Evolutionary conservation across 2,113 vertebrate species (phyloP).

Genomic region (Pyxicephalus adspersus): DNA sequence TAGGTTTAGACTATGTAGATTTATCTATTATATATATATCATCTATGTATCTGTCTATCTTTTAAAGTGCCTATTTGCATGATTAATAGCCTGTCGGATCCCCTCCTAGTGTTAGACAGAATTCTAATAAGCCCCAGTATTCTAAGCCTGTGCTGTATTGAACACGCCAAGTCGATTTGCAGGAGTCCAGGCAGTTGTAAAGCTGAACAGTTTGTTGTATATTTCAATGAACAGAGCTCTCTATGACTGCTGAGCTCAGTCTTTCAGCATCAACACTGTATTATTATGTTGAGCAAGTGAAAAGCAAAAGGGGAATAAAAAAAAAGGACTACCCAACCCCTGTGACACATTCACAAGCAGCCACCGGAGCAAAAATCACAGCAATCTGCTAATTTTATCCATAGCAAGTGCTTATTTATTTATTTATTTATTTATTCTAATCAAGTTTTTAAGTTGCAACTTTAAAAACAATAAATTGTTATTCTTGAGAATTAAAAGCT

Average conservation of each 20-base stretch:
- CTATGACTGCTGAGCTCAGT: slow-evolving; percentile 14
- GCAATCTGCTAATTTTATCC: neutral
- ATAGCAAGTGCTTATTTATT: too few species aligned
- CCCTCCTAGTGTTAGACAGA: too few species aligned
- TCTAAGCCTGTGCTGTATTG: slow-evolving; percentile 6
- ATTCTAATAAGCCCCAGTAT: neutral
- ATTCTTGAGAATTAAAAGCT: neutral
- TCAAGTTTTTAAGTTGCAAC: neutral
- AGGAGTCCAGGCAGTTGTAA: slow-evolving; percentile 6
- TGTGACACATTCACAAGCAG: neutral
- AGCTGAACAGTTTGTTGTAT: slow-evolving; percentile 20
- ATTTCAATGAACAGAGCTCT: slow-evolving; percentile 34
- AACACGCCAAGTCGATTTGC: slow-evolving; percentile 11
- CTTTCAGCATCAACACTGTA: slow-evolving; percentile 37
- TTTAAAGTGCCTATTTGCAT: neutral
- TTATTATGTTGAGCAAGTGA: slow-evolving; percentile 14
- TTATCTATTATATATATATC: too few species aligned
- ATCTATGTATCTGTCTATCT: neutral
- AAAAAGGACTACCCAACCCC: neutral
- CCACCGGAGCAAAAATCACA: neutral
- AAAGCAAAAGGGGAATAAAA: neutral
- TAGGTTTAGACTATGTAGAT: neutral
- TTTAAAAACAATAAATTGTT: neutral
- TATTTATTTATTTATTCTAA: neutral
- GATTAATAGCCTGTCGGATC: too few species aligned